Evolutionary conservation across 2,888 invertebrate species (phyloP).

Genomic region (Amphipyra tragopoginis): DNA sequence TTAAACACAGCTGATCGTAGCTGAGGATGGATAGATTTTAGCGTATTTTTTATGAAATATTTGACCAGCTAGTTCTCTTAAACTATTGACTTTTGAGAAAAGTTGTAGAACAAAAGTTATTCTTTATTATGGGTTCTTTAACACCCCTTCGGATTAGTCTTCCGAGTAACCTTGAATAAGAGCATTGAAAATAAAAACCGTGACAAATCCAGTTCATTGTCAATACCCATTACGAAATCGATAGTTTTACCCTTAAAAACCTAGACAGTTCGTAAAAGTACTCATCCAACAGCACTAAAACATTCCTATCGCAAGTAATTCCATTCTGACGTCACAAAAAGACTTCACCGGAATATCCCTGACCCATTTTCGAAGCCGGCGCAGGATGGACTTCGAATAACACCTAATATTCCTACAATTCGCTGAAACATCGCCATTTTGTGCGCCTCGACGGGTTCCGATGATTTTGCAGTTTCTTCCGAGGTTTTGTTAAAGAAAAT

Average conservation of each 20-base stretch:
- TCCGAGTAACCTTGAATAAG: too few species aligned
- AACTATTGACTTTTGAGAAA: too few species aligned
- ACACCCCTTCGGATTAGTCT: too few species aligned
- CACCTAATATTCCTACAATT: slow-evolving; percentile 37
- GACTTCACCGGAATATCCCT: slow-evolving; percentile 18
- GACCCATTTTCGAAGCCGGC: slow-evolving; percentile 39
- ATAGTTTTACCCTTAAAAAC: background rate
- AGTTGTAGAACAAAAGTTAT: too few species aligned
- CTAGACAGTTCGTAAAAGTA: background rate
- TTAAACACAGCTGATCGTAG: too few species aligned
- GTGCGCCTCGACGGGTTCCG: slow-evolving; percentile 25
- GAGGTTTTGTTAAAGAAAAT: slow-evolving; percentile 9
- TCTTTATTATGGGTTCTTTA: too few species aligned
- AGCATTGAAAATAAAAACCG: too few species aligned
- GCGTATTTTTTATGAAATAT: too few species aligned
- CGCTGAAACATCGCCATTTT: slow-evolving; percentile 25
- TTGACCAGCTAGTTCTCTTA: too few species aligned
- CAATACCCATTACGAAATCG: too few species aligned
- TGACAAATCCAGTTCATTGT: too few species aligned
- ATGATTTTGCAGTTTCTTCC: slow-evolving; percentile 46
- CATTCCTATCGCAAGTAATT: slow-evolving; percentile 30
- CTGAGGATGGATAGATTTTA: too few species aligned
- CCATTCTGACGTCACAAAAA: slow-evolving; percentile 33
- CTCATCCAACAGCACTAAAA: slow-evolving; percentile 16
- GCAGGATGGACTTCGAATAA: slow-evolving; percentile 11